These are phyloP conservation scores for Agapornis canus DNA, from an alignment of 2,797 vertebrate species.

Conservation along the genomic window DNA sequence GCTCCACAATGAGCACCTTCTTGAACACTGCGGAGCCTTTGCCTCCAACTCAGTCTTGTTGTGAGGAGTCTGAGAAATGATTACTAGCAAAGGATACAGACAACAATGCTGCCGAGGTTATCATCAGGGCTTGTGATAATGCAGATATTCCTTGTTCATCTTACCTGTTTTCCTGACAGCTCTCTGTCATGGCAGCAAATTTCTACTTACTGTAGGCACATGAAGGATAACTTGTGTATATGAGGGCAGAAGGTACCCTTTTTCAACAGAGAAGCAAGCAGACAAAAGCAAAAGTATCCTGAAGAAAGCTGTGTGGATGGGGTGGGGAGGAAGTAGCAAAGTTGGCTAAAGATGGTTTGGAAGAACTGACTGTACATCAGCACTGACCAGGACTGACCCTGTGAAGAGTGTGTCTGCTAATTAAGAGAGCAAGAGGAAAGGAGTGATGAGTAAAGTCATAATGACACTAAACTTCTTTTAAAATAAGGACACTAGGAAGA, in stretches of 20 bases:
- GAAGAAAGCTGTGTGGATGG: neutral
- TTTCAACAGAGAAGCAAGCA: neutral
- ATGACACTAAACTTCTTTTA: neutral
- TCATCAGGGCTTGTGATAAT: neutral
- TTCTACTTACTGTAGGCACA: neutral
- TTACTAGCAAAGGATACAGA: neutral
- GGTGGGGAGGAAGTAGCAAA: neutral
- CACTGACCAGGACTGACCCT: neutral
- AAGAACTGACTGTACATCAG: neutral
- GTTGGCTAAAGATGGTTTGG: neutral
- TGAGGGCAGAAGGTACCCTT: neutral
- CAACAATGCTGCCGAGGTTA: neutral
- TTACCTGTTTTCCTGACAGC: neutral
- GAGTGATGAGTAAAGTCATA: neutral
- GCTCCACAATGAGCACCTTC: neutral
- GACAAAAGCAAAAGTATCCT: neutral
- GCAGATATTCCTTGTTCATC: neutral
- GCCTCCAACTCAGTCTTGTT: accelerated
- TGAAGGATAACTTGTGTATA: neutral
- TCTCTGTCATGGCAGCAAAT: neutral
- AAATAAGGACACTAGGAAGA: neutral
- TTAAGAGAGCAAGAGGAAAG: neutral
- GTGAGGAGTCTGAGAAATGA: neutral
- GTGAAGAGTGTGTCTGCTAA: accelerated
- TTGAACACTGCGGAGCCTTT: neutral